Percentiles rank a stretch among this genome's conserved stretches.
phyloP scores from a whole-genome alignment of 2,113 vertebrate genomes.

The Cnemophilus loriae region DNA sequence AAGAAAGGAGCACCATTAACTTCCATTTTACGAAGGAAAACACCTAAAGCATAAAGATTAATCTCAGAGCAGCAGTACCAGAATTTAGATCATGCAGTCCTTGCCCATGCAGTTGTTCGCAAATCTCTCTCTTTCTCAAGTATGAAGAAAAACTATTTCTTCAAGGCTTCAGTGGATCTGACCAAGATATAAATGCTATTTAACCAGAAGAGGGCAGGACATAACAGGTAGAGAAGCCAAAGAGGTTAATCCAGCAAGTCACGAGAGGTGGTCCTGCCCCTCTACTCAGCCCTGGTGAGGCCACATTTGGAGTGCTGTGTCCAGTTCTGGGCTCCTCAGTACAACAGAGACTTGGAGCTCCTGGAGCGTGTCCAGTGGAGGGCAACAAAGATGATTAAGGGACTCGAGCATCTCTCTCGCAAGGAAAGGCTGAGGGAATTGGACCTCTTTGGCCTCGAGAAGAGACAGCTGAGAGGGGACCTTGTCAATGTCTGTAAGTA shows the following conservation, averaged over 20 bases:
- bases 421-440: neutral
- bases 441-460: rapidly evolving
- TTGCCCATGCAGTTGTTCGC: neutral
- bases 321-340: neutral
- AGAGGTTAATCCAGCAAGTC: neutral
- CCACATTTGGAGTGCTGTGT: neutral
- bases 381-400: neutral
- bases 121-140: neutral
- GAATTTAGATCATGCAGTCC: neutral
- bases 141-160: neutral
- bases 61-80: neutral
- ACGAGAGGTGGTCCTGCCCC: rapidly evolving
- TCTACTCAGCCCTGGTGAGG: neutral
- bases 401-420: neutral
- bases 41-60: neutral
- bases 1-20: neutral
- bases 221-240: neutral
- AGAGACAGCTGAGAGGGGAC: neutral
- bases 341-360: neutral
- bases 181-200: neutral
- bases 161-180: neutral
- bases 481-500: neutral
- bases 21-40: neutral
- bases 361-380: neutral
- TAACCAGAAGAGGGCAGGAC: neutral